Conservation (phyloP, 2,888 invertebrate species). For the Sphinx pinastri region DNA sequence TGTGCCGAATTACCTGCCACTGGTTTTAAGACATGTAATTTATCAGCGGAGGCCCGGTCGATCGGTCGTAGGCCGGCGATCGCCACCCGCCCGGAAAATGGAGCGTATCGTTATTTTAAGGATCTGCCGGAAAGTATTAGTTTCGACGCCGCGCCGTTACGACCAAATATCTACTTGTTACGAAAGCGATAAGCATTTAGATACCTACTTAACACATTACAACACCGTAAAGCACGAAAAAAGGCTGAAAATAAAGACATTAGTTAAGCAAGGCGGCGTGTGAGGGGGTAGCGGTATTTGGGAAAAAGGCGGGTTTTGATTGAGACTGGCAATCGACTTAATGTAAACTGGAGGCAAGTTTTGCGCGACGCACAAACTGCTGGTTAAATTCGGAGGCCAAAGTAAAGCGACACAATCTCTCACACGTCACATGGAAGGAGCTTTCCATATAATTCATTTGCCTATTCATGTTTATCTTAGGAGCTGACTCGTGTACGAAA, state of each 20-base stretch:
- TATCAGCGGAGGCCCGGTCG: slow-evolving; percentile 79
- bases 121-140: slow-evolving; percentile 54
- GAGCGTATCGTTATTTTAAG: slow-evolving; percentile 61
- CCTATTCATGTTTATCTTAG: slow-evolving; percentile 82
- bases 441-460: slow-evolving; percentile 82
- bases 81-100: slow-evolving; percentile 66
- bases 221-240: slow-evolving; percentile 36
- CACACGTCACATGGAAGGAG: slow-evolving; percentile 79
- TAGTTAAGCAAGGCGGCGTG: slow-evolving; percentile 55
- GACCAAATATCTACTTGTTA: slow-evolving; percentile 50
- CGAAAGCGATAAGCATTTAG: slow-evolving; percentile 51
- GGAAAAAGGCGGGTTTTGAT: slow-evolving; percentile 80
- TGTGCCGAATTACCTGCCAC: slow-evolving; percentile 85
- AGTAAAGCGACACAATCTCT: slow-evolving; percentile 81
- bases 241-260: slow-evolving; percentile 50
- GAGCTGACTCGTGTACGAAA: slow-evolving; percentile 63
- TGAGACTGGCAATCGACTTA: slow-evolving; percentile 82
- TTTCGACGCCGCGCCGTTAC: slow-evolving; percentile 39
- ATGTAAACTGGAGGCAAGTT: slow-evolving; percentile 82
- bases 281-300: slow-evolving; percentile 60
- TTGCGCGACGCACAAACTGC: slow-evolving; percentile 76
- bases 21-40: slow-evolving; percentile 85
- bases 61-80: slow-evolving; percentile 59
- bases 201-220: slow-evolving; percentile 47
- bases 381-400: slow-evolving; percentile 82